phyloP scores from a whole-genome alignment of 2,888 invertebrate genomes.

The Mayetiola destructor region DNA sequence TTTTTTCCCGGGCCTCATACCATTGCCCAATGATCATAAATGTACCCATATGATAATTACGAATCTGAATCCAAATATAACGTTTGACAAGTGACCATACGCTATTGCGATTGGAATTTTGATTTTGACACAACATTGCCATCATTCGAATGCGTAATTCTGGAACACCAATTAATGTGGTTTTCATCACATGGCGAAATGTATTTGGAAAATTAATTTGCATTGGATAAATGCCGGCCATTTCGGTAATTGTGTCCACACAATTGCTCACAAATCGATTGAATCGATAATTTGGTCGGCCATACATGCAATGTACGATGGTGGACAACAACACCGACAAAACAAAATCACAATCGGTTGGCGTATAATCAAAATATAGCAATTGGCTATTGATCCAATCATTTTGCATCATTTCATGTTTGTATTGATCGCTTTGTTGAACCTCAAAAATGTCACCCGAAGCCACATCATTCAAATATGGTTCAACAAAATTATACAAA shows the following conservation, averaged over 20 bases:
- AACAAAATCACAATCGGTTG: not conserved
- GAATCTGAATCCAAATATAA: not conserved
- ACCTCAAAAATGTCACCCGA: not conserved
- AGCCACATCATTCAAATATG: not conserved
- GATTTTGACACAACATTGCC: not conserved
- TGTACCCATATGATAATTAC: not conserved
- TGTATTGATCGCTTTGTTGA: not conserved
- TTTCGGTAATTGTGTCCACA: not conserved
- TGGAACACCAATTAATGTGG: not conserved
- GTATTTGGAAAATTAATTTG: not conserved
- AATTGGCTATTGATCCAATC: not conserved
- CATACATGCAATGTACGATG: not conserved
- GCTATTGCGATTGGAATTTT: not conserved
- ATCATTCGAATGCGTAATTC: not conserved
- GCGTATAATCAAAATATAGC: not conserved
- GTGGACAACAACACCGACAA: not conserved
- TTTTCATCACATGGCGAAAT: not conserved
- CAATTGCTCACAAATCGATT: not conserved
- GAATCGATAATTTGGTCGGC: not conserved
- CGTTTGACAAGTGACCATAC: slow-evolving; percentile 1
- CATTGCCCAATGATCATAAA: not conserved
- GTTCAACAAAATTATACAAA: not conserved
- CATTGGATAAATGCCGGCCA: not conserved
- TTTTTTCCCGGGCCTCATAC: not conserved
- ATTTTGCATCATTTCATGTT: not conserved